Evolutionary conservation across 2,797 vertebrate genomes (phyloP), one percentile per base, ranked within the genome.

Genomic region (Momotus momota): DNA sequence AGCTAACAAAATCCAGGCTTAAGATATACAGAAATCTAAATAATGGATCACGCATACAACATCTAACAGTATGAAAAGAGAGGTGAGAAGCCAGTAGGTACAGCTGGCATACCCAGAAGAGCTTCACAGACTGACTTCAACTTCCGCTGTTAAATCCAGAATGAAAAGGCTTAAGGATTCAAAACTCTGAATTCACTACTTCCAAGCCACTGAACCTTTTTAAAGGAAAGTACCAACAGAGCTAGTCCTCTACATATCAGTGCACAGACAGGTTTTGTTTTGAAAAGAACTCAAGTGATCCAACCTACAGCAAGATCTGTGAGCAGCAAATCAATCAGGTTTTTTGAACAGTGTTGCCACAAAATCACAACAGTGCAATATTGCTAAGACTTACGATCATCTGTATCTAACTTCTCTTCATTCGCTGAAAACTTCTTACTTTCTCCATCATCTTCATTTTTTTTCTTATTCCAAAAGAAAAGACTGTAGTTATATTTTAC

Each of bases 381-480:
- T 60, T 49, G 71, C 29, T 78, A 55, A 81, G 40, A 98, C 98
- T 98, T 98, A 99, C 99, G 98, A 93, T 99, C 99, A 61, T 97
- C 92, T 2, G 98, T n/a, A 9, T 98, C 98, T 91, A 98, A 88
- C 86, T 97, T 98, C 13, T 99, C 99, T 65, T 99, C 99, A 78
- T 98, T 98, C 5, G 98, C 96, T 6, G 98, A 98, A 90, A 98
- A 98, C 60, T 99, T 99, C 96, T 99, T 99, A 60, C 97, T 98
- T 69, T 99, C 99, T 27, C 97, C 84, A 88, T 99, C 98, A 75
- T 98, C 98, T 90, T 99, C 99, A 87, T 89, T 98, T 96, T 98
- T 99, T 98, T 99, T 99, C 97, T 99, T 98, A 93, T 97, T 98
- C 98, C 98, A 96, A 93, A 97, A 86, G 55, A 97, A 97, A 96